Conservation (phyloP, 2,797 vertebrate genomes). For the Leptoclinus maculatus region DNA sequence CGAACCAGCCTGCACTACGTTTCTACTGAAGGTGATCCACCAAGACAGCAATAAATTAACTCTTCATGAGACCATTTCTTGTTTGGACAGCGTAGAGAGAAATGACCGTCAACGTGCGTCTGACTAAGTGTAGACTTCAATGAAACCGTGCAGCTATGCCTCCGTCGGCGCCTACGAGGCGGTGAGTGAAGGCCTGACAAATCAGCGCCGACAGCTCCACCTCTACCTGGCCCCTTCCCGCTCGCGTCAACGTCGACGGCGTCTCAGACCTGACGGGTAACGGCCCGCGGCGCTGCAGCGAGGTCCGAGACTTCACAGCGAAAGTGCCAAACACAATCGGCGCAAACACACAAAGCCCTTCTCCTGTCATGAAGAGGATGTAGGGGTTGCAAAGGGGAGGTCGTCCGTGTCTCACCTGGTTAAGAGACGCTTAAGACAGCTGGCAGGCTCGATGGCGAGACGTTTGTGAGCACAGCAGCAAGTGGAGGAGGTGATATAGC, state of each 20-base stretch:
- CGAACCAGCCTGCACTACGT: background rate
- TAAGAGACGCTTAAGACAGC: slow-evolving; percentile 61
- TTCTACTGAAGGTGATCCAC: slow-evolving; percentile 52
- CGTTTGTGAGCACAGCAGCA: slow-evolving; percentile 10
- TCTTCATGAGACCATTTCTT: slow-evolving; percentile 45
- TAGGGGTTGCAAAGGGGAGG: slow-evolving; percentile 32
- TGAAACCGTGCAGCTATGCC: slow-evolving; percentile 48
- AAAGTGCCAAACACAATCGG: slow-evolving; percentile 66
- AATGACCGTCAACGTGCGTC: slow-evolving; percentile 43
- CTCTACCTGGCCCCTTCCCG: slow-evolving; percentile 73
- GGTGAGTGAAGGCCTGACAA: slow-evolving; percentile 70
- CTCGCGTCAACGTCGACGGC: slow-evolving; percentile 51
- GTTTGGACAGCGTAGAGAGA: slow-evolving; percentile 66
- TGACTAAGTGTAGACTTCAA: slow-evolving; percentile 58
- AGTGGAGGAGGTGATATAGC: slow-evolving; percentile 27
- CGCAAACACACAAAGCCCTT: slow-evolving; percentile 29
- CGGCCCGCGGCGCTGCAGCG: slow-evolving; percentile 44
- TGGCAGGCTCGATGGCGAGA: slow-evolving; percentile 31
- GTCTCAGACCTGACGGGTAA: slow-evolving; percentile 55
- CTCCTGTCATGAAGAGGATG: slow-evolving; percentile 56
- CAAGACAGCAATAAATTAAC: slow-evolving; percentile 62
- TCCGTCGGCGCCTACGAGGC: slow-evolving; percentile 46
- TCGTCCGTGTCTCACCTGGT: slow-evolving; percentile 75
- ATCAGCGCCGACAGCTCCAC: slow-evolving; percentile 65
- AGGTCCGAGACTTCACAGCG: slow-evolving; percentile 44